Evolutionary conservation across 2,888 invertebrate genomes (phyloP), one percentile per base, ranked within the genome.

Genomic region (Ichneumon xanthorius): DNA sequence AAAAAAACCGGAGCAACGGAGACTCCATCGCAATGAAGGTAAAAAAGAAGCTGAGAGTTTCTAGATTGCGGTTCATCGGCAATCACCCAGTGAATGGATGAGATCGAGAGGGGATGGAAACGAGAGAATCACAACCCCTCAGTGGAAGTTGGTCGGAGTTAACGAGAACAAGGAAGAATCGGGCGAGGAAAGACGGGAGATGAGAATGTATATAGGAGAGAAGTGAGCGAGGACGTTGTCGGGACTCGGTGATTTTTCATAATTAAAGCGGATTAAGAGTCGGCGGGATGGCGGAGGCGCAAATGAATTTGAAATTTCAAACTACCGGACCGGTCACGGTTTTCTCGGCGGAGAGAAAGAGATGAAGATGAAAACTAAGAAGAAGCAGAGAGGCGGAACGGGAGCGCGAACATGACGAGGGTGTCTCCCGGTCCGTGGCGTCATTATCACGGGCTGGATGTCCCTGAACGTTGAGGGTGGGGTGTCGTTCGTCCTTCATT

Each of bases 231-330:
- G 58, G 76, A 71, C 37, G 67, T 80, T 67, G 73, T 77, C 58
- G 78, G 79, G 80, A 82, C 82, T 86, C 77, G 86, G 85, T 87
- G 85, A 90, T 90, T 89, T 90, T 91, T 91, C 89, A 89, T 88
- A 89, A 91, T 91, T 90, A 89, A 89, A 91, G 83, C 87, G 87
- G 89, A 90, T 91, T 91, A 91, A 90, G 90, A 90, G 88, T 89
- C 87, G 80, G 86, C 82, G 87, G 86, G 79, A 84, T 76, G 81
- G 84, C 61, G 75, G 40, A 77, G 71, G 86, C 89, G 89, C 89
- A 91, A 91, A 91, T 90, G 90, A 92, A 91, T 92, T 91, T 90
- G 89, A 91, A 91, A 92, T 92, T 92, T 90, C 89, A 89, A 90
- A 90, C 90, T 90, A 90, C 88, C 88, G 87, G 68, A 73, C 87